Percentiles rank a stretch among this genome's conserved stretches.
phyloP scores from a whole-genome alignment of 37 sponge, comb jelly and placozoan genomes.

The Bolinopsis microptera region DNA sequence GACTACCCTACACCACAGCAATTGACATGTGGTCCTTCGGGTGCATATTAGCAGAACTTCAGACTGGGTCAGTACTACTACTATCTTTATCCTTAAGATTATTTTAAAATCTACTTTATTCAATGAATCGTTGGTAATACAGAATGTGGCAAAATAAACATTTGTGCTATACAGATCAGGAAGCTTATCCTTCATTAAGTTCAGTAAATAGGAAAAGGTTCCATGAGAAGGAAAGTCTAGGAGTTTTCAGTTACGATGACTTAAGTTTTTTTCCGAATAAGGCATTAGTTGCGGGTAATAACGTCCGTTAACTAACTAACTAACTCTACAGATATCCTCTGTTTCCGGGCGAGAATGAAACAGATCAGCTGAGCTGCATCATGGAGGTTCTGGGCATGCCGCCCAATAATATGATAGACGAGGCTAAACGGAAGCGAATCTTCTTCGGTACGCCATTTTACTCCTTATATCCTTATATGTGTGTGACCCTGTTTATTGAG shows the following conservation, averaged over 20 bases:
- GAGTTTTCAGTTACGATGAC: too few relatives aligned
- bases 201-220: too few relatives aligned
- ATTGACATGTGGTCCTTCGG: conserved; percentile 94
- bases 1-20: conserved; percentile 84
- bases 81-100: neutral
- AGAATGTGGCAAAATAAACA: neutral
- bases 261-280: too few relatives aligned
- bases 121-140: neutral
- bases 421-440: conserved; percentile 83
- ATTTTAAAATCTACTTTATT: neutral
- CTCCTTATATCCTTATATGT: neutral
- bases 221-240: too few relatives aligned
- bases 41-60: conserved; percentile 85
- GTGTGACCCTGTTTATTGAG: too few relatives aligned
- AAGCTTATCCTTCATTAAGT: too few relatives aligned
- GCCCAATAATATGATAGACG: conserved; percentile 70
- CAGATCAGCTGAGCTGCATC: conserved; percentile 88
- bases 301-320: too few relatives aligned
- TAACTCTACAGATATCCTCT: conserved; percentile 72
- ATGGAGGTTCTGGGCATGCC: conserved; percentile 84
- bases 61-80: conserved; percentile 69
- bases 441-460: conserved; percentile 75
- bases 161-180: neutral
- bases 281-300: too few relatives aligned
- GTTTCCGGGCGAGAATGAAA: conserved; percentile 91